Base-by-base conservation (phyloP, 2,113 vertebrate species). In the Manacus vitellinus region DNA sequence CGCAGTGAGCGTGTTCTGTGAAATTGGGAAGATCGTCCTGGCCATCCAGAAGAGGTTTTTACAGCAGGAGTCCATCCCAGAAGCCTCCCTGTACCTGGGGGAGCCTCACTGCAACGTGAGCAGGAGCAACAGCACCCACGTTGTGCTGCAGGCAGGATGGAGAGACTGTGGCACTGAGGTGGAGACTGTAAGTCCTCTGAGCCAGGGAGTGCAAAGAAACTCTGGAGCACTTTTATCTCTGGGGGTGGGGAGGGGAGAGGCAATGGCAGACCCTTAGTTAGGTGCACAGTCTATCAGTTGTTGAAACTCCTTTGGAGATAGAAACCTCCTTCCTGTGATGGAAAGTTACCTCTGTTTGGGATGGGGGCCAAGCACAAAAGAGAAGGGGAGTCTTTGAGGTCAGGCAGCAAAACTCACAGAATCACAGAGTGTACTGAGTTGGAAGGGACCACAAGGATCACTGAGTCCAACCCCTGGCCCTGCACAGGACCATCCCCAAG, bases 51-150 rank as follows among this genome's bases (percentile, higher is more conserved):
- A 71, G 78, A 91, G 58, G 15, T 99, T 99, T 89, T 98, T 99
- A 84, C 44, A 41, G 85, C 94, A 88, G 67, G 87, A 96, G 37
- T 95, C 97, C 14, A 98, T 99, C 75, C 81, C 93, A 1, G 98
- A 97, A 83, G 78, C 78, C 0, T 94, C 98, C 4, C 91, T 99
- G 23, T 99, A 98, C 96, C 97, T 99, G 75, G 99, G 99, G 8
- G 79, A 76, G 24, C 95, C 87, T 5, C 89, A 37, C 27, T 99
- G 99, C 96, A 98, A 97, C 0, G 92, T 98, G 52, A 98, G 96
- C 25, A 41, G 37, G 54, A 95, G 81, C 59, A 99, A 99, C 23
- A 17, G 30, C 73, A 98, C 98, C 4, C 98, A 99, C 0, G 93
- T 97, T 35, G 84, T 97, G 63, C 98, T 99, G 96, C 98, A 92